Percentiles rank a stretch among this genome's conserved stretches.
These are phyloP conservation scores for Argyresthia goedartella DNA, from an alignment of 2,888 invertebrate genomes.

Conservation along the genomic window DNA sequence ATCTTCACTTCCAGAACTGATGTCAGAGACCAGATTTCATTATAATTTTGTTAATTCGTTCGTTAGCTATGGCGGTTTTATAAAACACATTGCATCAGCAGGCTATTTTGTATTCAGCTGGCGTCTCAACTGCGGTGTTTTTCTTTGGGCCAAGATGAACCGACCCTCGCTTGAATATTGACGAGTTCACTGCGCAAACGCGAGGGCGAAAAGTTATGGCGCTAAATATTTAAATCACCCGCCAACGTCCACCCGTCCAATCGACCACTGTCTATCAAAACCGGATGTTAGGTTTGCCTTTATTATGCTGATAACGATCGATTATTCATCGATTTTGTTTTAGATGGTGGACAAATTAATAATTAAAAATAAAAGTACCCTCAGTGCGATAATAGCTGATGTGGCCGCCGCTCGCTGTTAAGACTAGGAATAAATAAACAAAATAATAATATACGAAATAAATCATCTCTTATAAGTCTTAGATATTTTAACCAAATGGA, in stretches of 20 bases:
- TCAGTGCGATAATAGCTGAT: too few species aligned
- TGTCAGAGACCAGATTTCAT: background rate
- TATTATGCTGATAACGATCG: conserved; percentile 5
- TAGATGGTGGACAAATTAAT: too few species aligned
- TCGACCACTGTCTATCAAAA: background rate
- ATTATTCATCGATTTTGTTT: too few species aligned
- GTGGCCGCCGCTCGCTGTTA: too few species aligned
- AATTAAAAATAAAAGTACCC: too few species aligned
- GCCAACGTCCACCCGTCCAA: conserved; percentile 2
- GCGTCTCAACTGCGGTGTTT: conserved; percentile 8
- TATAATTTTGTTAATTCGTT: background rate
- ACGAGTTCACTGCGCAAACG: conserved; percentile 18
- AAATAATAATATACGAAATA: too few species aligned
- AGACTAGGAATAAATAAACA: too few species aligned
- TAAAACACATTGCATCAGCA: background rate
- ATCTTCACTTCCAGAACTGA: background rate
- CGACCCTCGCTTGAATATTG: conserved; percentile 10
- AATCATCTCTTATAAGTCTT: too few species aligned
- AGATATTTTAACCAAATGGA: too few species aligned
- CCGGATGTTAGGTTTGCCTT: conserved; percentile 11
- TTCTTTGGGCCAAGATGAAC: background rate
- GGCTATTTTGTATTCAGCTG: conserved; percentile 2
- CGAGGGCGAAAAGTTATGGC: conserved; percentile 4
- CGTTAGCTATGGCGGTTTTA: background rate
- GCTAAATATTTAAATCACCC: background rate